Conservation (phyloP, 2,888 invertebrate species). For the Lepidochitona cinerea region DNA sequence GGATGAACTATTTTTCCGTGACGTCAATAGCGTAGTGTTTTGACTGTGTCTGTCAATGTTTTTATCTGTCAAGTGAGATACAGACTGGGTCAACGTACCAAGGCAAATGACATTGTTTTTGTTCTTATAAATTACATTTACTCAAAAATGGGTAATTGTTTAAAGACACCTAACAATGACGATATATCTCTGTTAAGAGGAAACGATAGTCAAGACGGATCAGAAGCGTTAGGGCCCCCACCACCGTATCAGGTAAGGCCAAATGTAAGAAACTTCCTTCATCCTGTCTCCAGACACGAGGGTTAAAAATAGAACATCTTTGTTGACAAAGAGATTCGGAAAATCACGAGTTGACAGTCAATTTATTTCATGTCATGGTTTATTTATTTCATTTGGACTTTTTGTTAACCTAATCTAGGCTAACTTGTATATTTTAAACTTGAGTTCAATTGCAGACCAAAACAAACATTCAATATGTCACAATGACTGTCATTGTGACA, state of each 20-base stretch:
- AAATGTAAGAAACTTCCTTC: neutral
- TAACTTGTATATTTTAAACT: too few species aligned
- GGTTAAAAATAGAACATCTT: neutral
- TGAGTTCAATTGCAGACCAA: too few species aligned
- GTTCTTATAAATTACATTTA: neutral
- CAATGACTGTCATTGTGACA: too few species aligned
- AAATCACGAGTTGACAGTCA: too few species aligned
- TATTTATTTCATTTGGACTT: too few species aligned
- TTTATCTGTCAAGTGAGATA: neutral
- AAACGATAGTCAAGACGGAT: constrained; percentile 56
- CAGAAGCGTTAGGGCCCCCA: constrained; percentile 65
- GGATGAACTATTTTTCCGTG: neutral
- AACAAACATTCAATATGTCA: too few species aligned
- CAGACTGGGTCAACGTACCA: neutral
- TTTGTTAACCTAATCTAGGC: too few species aligned
- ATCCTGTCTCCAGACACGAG: neutral
- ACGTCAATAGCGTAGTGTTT: constrained; percentile 1
- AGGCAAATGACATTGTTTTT: neutral
- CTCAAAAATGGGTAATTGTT: constrained; percentile 71
- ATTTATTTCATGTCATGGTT: too few species aligned
- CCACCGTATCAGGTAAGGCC: constrained; percentile 70
- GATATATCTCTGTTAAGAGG: constrained; percentile 72
- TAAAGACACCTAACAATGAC: constrained; percentile 70
- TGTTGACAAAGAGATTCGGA: neutral
- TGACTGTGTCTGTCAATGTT: neutral